Evolutionary conservation across 2,113 vertebrate genomes (phyloP), one percentile per base, ranked within the genome.

Genomic region (Prunella himalayana): DNA sequence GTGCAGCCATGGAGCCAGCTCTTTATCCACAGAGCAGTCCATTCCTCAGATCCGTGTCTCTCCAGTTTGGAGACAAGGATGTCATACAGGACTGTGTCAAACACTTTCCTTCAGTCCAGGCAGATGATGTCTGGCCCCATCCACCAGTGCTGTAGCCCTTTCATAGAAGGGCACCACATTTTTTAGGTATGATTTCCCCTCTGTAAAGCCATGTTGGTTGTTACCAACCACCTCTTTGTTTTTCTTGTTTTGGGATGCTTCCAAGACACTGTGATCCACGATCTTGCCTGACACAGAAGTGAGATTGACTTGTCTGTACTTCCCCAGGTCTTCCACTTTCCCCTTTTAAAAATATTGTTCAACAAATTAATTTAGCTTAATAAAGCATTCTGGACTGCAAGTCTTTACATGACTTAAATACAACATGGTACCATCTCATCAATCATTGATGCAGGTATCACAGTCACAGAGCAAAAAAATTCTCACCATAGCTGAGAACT

Each of bases 1-100:
- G 64, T 35, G 41, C 30, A 25, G 50, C 17, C 30, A 4, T 42
- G 0, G 0, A 56, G 49, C 6, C 57, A 22, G 16, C 2, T 35
- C 24, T 21, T 42, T 18, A 7, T 31, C 21, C 35, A 6, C 24
- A 21, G n/a, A 49, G 16, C 1, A 0, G 21, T 6, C 41, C 56
- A 31, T 21, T 14, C 30, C 27, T 42, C 42, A 35, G 25, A 64
- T 10, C 35, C 12, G 1, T 4, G 6, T 22, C 21, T 50, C 57
- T 31, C 13, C 42, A 31, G 1, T 19, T 9, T 56, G 49, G 57
- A 80, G 47, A 70, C 23, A 24, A 24, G 41, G 30, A 41, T 41
- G 13, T 30, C 10, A 2, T 4, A 2, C 28, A 63, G 73, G 13
- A 79, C n/a, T 24, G n/a, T 24, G n/a, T 30, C 65, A 47, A 54